Base-by-base conservation (phyloP, 2,113 vertebrate species). In the Lipophrys pholis region DNA sequence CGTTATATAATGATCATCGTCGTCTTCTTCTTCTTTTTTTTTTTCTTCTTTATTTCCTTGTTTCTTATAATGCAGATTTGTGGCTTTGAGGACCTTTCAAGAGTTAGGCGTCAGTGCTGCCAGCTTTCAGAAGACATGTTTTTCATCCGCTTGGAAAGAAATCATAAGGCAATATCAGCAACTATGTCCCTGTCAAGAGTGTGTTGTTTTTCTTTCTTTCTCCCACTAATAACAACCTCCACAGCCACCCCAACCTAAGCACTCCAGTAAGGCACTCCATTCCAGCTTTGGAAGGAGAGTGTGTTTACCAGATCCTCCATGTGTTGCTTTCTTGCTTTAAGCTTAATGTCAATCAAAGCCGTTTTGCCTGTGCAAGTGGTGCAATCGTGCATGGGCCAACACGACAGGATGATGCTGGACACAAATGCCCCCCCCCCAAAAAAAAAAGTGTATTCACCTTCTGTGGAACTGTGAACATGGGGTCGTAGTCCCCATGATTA, bases 311-410 rank as follows among this genome's bases (percentile, higher is more conserved):
- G 56, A 59, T 72, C 59, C 45, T 78, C 75, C 75, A 70, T 72
- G 78, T 73, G 78, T 43, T 72, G 68, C 57, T 58, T 75, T 66
- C 60, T 55, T 70, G 64, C 70, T 74, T 81, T 69, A 50, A 69
- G 58, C 79, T 14, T 48, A 76, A 53, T 50, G 71, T 74, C 85
- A 84, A 76, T 86, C 83, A 88, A 76, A 79, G 46, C n/a, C 61
- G 35, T 57, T 45, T 80, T 73, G 59, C 73, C 58, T 41, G 21
- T 30, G 51, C 39, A 21, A 48, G 11, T 59, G 65, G 17, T 41
- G 55, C 66, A 52, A 38, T 58, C 16, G 45, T 79, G 35, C 3
- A 35, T 7, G 0, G 76, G 53, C 42, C 56, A 46, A 75, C 59
- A 55, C 63, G 62, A 77, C 53, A 80, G 56, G 54, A 56, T 36